These are phyloP conservation scores for Sminthurides aquaticus DNA, from an alignment of 2,888 invertebrate genomes.

Conservation along the genomic window DNA sequence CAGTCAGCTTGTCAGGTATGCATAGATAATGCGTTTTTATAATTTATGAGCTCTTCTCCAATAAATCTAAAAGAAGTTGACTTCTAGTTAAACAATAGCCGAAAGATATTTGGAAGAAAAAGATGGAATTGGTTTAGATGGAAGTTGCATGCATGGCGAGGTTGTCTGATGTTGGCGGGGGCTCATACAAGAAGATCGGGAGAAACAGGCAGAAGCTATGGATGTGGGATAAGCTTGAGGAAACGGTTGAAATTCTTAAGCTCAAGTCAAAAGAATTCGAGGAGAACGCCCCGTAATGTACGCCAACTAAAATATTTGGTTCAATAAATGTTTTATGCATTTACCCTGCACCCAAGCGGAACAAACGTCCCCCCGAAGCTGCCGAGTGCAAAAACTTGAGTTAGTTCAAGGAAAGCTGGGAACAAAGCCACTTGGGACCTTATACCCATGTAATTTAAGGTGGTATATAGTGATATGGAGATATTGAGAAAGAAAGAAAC, in stretches of 20 bases:
- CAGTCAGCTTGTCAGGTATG: conserved; percentile 6
- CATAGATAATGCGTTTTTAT: conserved; percentile 14
- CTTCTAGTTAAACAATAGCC: background rate
- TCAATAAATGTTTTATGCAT: background rate
- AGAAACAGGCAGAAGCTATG: too few relatives aligned
- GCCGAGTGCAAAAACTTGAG: background rate
- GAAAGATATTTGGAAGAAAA: too few relatives aligned
- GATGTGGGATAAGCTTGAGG: background rate
- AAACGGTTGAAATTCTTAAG: background rate
- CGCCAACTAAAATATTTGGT: background rate
- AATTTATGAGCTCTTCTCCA: background rate
- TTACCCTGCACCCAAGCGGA: background rate
- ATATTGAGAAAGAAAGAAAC: too few relatives aligned
- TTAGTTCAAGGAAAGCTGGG: too few relatives aligned
- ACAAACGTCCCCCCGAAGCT: background rate
- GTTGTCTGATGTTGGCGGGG: too few relatives aligned
- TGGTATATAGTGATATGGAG: too few relatives aligned
- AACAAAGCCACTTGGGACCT: too few relatives aligned
- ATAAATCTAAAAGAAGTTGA: background rate
- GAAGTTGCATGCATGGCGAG: background rate
- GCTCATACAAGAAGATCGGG: background rate
- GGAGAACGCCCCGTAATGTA: background rate
- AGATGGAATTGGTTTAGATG: too few relatives aligned
- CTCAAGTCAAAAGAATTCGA: background rate
- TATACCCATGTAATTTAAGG: too few relatives aligned